phyloP scores from a whole-genome alignment of 1,140 invertebrate genomes.

The Ips typographus region DNA sequence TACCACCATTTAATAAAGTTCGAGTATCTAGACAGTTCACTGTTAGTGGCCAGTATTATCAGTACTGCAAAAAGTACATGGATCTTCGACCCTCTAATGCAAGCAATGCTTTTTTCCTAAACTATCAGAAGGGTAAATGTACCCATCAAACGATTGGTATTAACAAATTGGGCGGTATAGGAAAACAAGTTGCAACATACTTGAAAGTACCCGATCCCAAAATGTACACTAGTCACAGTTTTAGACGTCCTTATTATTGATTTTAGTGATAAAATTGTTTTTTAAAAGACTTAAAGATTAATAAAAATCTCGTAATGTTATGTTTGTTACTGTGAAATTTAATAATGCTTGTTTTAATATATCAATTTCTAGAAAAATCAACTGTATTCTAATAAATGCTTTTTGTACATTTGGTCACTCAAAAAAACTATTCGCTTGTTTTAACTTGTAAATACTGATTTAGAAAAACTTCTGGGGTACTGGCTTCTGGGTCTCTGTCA shows the following conservation, averaged over 20 bases:
- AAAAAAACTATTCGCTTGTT: too few relatives aligned
- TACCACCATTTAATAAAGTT: conserved; percentile 28
- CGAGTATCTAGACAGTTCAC: conserved; percentile 21
- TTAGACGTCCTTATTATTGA: conserved; percentile 31
- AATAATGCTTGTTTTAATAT: too few relatives aligned
- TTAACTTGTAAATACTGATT: too few relatives aligned
- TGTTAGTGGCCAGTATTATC: conserved; percentile 22
- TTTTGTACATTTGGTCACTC: too few relatives aligned
- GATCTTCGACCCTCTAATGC: background rate
- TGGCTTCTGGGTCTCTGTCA: too few relatives aligned
- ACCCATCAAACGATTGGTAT: conserved; percentile 40
- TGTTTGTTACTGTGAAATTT: too few relatives aligned
- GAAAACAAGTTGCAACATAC: conserved; percentile 44
- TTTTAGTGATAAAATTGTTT: background rate
- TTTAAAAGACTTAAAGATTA: background rate
- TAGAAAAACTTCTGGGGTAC: too few relatives aligned
- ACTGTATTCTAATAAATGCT: too few relatives aligned
- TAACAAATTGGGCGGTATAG: conserved; percentile 43
- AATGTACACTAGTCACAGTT: conserved; percentile 46
- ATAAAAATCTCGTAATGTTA: too few relatives aligned
- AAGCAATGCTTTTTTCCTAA: conserved; percentile 30
- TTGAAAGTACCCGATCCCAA: conserved; percentile 43
- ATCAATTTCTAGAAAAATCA: too few relatives aligned
- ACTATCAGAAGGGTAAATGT: conserved; percentile 46
- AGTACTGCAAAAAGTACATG: background rate